Percentiles rank a stretch among this genome's conserved stretches.
These are phyloP conservation scores for Styela plicata DNA, from an alignment of 23 tunicate genomes.

Conservation along the genomic window DNA sequence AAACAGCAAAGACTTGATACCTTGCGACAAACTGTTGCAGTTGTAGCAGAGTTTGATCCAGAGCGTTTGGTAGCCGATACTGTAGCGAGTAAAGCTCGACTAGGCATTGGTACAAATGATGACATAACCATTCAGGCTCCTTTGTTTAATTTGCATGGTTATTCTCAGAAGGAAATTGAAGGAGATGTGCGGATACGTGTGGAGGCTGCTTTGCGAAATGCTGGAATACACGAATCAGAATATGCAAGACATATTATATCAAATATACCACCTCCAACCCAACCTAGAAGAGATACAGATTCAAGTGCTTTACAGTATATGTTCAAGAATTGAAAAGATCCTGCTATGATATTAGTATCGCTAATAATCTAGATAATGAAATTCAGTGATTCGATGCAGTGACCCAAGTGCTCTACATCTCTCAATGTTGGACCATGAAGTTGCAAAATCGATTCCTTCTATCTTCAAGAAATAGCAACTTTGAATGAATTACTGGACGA, in stretches of 20 bases:
- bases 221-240: constrained; percentile 52
- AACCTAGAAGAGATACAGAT: constrained; percentile 72
- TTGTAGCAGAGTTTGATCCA: constrained; percentile 49
- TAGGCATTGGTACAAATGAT: constrained; percentile 58
- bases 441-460: no score
- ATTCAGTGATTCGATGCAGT: no score
- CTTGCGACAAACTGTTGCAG: constrained; percentile 66
- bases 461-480: no score
- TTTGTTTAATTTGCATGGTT: constrained; percentile 52
- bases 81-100: constrained; percentile 58
- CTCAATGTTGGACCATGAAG: no score
- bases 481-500: no score
- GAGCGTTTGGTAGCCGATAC: constrained; percentile 71
- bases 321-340: constrained; percentile 16
- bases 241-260: constrained; percentile 59
- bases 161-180: constrained; percentile 48
- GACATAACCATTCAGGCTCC: constrained; percentile 81
- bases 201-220: constrained; percentile 71
- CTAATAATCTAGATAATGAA: no score
- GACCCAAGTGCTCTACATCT: no score
- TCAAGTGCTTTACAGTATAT: constrained; percentile 55
- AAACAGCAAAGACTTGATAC: constrained; percentile 37
- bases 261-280: constrained; percentile 68
- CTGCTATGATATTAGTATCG: no score
- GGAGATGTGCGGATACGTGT: constrained; percentile 72